Evolutionary conservation across 2,113 vertebrate genomes (phyloP).

Genomic region (Vulpes lagopus): DNA sequence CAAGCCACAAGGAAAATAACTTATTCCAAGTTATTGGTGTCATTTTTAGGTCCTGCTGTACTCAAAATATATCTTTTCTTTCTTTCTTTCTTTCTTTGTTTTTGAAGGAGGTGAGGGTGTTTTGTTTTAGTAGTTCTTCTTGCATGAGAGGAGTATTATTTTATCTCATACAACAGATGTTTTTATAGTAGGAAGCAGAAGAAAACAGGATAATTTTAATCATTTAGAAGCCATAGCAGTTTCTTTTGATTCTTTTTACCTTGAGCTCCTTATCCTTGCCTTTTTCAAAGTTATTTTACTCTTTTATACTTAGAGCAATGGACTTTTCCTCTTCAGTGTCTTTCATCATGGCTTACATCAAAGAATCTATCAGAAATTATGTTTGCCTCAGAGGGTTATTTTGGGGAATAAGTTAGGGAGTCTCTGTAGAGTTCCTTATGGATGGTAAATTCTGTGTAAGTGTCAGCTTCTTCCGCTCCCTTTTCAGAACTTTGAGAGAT

Average conservation of each 20-base stretch:
- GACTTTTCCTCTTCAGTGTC: not conserved
- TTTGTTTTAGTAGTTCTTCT: not conserved
- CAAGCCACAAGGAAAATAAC: not conserved
- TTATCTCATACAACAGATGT: not conserved
- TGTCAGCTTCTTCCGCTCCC: not conserved
- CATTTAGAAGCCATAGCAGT: not conserved
- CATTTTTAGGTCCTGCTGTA: not conserved
- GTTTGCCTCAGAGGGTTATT: rapidly evolving
- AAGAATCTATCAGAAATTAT: not conserved
- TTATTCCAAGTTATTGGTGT: not conserved
- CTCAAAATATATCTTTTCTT: not conserved
- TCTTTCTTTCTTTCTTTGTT: not conserved
- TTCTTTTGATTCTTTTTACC: not conserved
- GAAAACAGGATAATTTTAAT: not conserved
- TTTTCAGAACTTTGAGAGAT: not conserved
- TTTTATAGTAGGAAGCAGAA: not conserved
- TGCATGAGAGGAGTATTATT: not conserved
- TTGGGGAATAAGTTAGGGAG: not conserved
- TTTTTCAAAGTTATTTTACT: not conserved
- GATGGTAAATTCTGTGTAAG: not conserved
- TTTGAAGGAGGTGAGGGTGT: too few species aligned
- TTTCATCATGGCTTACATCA: not conserved
- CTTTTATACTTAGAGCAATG: not conserved
- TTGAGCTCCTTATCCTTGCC: not conserved
- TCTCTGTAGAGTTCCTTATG: not conserved